These are phyloP conservation scores for Rattus norvegicus DNA, from an alignment of 2,113 vertebrate species.

Conservation along the genomic window GRCr8 NC_086019.1:234809001-234809500, in stretches of 20 bases:
- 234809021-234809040: background rate
- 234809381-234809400: background rate
- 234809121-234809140: background rate
- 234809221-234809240: background rate
- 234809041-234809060: background rate
- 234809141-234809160: background rate
- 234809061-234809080: background rate
- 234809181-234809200: background rate
- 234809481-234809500: background rate
- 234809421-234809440: background rate
- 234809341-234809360: background rate
- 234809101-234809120: background rate
- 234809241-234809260: no score
- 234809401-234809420: background rate
- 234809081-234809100: background rate
- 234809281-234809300: background rate
- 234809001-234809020: no score
- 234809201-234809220: background rate
- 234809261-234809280: background rate
- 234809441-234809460: background rate
- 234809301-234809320: background rate
- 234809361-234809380: background rate
- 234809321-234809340: background rate
- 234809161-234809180: conserved; percentile 5
- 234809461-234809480: background rate